Conservation (phyloP, 2,113 vertebrate genomes). For the Gambusia affinis region DNA sequence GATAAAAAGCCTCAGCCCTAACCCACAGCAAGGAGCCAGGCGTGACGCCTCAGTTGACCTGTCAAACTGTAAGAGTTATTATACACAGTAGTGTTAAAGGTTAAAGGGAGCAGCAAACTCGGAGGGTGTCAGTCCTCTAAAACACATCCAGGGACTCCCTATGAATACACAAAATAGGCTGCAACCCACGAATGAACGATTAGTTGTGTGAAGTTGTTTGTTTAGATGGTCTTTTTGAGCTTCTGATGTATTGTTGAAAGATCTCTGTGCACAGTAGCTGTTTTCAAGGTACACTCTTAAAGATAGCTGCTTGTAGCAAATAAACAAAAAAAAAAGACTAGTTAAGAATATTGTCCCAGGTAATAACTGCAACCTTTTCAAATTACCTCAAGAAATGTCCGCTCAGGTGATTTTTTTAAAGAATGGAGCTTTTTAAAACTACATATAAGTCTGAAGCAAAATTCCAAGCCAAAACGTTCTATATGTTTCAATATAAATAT, state of each 20-base stretch:
- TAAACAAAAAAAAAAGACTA: neutral
- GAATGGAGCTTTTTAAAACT: neutral
- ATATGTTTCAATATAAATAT: neutral
- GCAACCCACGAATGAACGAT: slow-evolving; percentile 15
- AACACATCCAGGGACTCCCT: slow-evolving; percentile 43
- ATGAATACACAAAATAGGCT: slow-evolving; percentile 38
- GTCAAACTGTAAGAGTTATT: slow-evolving; percentile 96
- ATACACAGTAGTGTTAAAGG: slow-evolving; percentile 78
- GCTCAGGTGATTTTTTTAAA: neutral
- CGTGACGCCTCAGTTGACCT: slow-evolving; percentile 92
- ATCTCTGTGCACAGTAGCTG: neutral
- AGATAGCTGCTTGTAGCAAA: neutral
- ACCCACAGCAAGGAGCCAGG: slow-evolving; percentile 90
- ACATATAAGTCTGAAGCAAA: neutral
- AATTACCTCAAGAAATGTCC: neutral
- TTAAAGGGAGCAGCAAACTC: slow-evolving; percentile 68
- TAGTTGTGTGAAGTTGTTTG: neutral
- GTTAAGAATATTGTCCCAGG: neutral
- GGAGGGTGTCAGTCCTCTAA: slow-evolving; percentile 65
- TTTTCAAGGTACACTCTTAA: neutral
- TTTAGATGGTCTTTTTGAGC: neutral
- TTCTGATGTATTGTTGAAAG: neutral
- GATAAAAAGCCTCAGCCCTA: slow-evolving; percentile 91
- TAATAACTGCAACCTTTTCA: too few relatives aligned
- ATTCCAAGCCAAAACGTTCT: neutral